Conservation (phyloP, 1,140 invertebrate genomes). For the Fopius arisanus region DNA sequence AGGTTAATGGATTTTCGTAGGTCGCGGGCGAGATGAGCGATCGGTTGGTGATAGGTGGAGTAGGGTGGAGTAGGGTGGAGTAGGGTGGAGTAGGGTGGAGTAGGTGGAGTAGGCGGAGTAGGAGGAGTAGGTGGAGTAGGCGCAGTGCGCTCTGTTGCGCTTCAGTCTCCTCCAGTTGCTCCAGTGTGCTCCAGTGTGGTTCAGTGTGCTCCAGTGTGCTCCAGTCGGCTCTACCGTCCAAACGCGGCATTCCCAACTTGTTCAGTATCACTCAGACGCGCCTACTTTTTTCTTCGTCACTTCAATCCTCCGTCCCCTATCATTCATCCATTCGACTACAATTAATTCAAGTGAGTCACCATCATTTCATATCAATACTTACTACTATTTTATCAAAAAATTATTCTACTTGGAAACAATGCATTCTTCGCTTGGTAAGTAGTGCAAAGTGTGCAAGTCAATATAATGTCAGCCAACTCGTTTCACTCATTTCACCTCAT, state of each 20-base stretch:
- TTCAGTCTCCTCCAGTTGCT: too few species aligned
- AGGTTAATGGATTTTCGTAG: background rate
- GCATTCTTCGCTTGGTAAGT: background rate
- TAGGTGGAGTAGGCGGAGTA: too few species aligned
- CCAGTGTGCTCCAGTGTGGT: too few species aligned
- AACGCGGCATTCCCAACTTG: constrained; percentile 36
- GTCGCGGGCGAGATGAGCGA: background rate
- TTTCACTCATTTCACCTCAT: too few species aligned
- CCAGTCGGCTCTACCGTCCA: constrained; percentile 43
- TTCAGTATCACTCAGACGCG: constrained; percentile 47
- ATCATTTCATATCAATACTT: too few species aligned
- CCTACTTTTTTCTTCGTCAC: constrained; percentile 41
- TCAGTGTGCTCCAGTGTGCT: too few species aligned
- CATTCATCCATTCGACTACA: background rate
- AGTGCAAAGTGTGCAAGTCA: too few species aligned
- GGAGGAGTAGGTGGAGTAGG: constrained; percentile 41
- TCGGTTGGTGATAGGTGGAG: background rate
- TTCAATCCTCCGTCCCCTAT: constrained; percentile 9
- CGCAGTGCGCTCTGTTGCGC: constrained; percentile 44
- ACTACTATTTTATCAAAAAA: background rate
- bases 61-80: too few species aligned
- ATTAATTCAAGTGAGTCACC: too few species aligned
- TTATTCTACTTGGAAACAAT: background rate
- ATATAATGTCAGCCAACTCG: too few species aligned
- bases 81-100: too few species aligned